phyloP scores from a whole-genome alignment of 1,140 invertebrate genomes.

The Linepithema humile region DNA sequence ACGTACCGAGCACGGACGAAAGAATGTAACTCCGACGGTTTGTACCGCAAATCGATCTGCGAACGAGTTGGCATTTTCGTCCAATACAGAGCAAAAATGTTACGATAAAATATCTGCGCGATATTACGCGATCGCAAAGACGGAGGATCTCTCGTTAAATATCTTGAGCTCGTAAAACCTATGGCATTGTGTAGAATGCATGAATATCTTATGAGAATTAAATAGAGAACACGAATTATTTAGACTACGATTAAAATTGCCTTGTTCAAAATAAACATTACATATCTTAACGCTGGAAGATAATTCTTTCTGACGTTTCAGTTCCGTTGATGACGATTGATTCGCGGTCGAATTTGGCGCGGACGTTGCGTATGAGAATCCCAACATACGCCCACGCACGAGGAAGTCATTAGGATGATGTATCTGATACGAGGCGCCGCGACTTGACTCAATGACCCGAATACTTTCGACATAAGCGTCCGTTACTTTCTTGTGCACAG shows the following conservation, averaged over 20 bases:
- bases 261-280: no score
- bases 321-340: neutral
- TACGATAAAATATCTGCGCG: neutral
- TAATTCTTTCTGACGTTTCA: neutral
- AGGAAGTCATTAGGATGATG: slow-evolving; percentile 73
- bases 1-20: neutral
- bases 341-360: neutral
- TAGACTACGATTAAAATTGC: neutral
- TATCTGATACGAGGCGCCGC: slow-evolving; percentile 60
- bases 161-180: neutral
- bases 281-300: no score
- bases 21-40: slow-evolving; percentile 18
- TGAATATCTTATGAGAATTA: neutral
- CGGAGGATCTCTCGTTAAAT: neutral
- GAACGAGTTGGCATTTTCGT: slow-evolving; percentile 37
- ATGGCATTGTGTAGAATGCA: neutral
- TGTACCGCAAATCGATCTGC: slow-evolving; percentile 39
- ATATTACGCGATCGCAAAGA: neutral
- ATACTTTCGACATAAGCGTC: slow-evolving; percentile 52
- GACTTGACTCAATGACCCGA: slow-evolving; percentile 42
- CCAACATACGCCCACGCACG: slow-evolving; percentile 64
- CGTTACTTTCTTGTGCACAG: slow-evolving; percentile 44
- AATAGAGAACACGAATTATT: neutral
- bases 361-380: slow-evolving; percentile 6
- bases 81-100: neutral